Evolutionary conservation across 2,888 invertebrate species (phyloP), one percentile per base, ranked within the genome.

Genomic region (Scelioninae gen. 2): DNA sequence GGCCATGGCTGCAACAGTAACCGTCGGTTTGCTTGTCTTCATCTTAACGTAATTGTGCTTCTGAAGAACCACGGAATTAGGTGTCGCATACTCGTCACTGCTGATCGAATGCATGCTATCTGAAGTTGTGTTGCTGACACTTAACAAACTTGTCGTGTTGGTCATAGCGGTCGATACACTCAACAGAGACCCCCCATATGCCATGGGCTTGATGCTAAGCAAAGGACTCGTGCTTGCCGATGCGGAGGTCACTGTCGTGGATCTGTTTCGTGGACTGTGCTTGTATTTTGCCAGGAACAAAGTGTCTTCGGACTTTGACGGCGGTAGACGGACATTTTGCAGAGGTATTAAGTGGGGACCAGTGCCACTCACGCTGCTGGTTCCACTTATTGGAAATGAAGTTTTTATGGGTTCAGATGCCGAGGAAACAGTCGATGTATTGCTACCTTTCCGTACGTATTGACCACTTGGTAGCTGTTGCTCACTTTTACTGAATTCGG

Each of bases 401-500:
- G 80, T 76, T 46, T 83, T 82, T 2, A 73, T 74, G 0, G 81
- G 79, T 19, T 84, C 82, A 2, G 83, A 81, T 0, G 79, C 78
- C 1, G 80, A 80, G 5, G 85, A 83, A 1, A 78, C 76, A 58
- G 84, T 84, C 0, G 83, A 82, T 0, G 80, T 80, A 63, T 83
- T 82, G 68, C 83, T 83, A 6, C 81, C 80, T 67, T 85, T 85
- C 16, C 83, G 80, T 6, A 81, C 48, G 61, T 82, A 83, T 10
- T 81, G 80, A 2, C 81, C 83, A 28, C 81, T 81, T 0, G 85
- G 82, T 3, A 93, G 81, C 74, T 93, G 92, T 81, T 95, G 95
- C 80, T 95, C 95, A 22, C 94, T 94, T 83, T 94, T 94, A 76
- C 94, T 94, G 80, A 94, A 92, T 80, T 95, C 94, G 1, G 91